Evolutionary conservation across 2,888 invertebrate genomes (phyloP).

Genomic region (Dasysyrphus tricinctus): DNA sequence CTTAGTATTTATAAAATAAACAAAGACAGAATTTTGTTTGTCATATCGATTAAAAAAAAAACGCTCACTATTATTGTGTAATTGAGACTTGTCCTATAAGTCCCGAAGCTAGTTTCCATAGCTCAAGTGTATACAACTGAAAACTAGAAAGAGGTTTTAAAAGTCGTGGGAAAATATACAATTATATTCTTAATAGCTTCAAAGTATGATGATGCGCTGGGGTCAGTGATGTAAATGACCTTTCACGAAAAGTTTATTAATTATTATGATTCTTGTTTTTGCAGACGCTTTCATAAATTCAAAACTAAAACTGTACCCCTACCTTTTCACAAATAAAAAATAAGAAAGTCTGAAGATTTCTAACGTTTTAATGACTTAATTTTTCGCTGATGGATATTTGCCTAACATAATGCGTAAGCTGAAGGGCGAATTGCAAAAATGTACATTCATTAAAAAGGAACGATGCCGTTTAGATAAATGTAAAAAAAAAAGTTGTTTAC

Average conservation of each 20-base stretch:
- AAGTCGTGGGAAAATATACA: conserved; percentile 20
- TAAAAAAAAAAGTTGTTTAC: too few species aligned
- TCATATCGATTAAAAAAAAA: background rate
- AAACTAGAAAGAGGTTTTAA: background rate
- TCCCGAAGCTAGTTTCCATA: conserved; percentile 1
- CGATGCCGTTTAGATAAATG: too few species aligned
- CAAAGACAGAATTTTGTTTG: conserved; percentile 21
- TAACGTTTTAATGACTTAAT: background rate
- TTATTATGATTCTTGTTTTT: background rate
- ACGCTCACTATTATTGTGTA: conserved; percentile 8
- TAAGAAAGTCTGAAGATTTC: background rate
- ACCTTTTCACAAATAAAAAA: background rate
- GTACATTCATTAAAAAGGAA: too few species aligned
- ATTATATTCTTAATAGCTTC: conserved; percentile 7
- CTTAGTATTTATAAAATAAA: conserved; percentile 8
- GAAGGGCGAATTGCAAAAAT: too few species aligned
- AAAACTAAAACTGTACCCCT: background rate
- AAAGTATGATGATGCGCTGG: background rate
- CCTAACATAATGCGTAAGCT: too few species aligned
- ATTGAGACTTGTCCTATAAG: conserved; percentile 3
- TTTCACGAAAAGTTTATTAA: background rate
- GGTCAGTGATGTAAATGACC: conserved; percentile 16
- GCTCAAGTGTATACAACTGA: background rate
- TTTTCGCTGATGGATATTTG: background rate
- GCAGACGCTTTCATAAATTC: background rate